Evolutionary conservation across 2,113 vertebrate species (phyloP).

Genomic region (Pseudorectes ferrugineus): DNA sequence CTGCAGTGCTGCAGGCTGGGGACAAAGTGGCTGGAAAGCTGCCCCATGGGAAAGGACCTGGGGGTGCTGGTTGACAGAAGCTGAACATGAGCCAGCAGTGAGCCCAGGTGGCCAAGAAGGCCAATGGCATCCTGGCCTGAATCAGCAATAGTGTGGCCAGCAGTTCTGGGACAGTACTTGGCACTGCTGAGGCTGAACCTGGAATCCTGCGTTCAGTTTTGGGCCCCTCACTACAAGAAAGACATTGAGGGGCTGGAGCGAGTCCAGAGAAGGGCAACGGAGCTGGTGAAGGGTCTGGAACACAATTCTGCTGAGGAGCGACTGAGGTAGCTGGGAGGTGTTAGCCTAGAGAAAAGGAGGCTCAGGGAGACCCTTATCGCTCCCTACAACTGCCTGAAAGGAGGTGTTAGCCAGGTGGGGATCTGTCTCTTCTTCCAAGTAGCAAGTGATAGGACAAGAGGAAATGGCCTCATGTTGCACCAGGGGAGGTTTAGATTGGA

Average conservation of each 20-base stretch:
- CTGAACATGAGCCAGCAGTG: not conserved
- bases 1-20: not conserved
- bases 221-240: not conserved
- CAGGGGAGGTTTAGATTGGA: not conserved
- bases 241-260: accelerated
- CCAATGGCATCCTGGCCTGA: not conserved
- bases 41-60: accelerated
- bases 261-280: not conserved
- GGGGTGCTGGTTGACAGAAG: accelerated
- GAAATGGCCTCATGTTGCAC: not conserved
- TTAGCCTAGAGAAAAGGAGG: not conserved
- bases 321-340: accelerated
- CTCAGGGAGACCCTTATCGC: accelerated
- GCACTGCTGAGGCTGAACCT: not conserved
- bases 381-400: not conserved
- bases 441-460: not conserved
- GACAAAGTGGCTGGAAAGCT: not conserved
- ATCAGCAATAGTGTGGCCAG: not conserved
- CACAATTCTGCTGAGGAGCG: not conserved
- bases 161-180: accelerated
- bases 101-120: not conserved
- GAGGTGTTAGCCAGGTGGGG: not conserved
- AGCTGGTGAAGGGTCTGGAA: not conserved
- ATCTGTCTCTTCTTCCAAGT: not conserved
- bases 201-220: not conserved